phyloP scores from a whole-genome alignment of 2,797 vertebrate genomes.

The Denticeps clupeoides region DNA sequence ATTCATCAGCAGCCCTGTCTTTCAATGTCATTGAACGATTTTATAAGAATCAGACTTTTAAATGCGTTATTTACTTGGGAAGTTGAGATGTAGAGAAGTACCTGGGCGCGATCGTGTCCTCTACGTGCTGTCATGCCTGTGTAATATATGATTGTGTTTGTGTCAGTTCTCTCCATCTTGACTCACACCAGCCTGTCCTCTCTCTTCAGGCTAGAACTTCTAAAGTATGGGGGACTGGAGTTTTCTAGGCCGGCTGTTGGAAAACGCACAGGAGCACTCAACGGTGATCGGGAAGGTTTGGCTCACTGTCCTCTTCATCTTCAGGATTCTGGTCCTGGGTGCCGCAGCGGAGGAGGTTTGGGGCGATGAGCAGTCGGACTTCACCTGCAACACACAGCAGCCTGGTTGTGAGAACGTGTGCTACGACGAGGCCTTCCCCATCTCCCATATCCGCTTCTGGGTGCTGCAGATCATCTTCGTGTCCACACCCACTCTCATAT shows the following conservation, averaged over 20 bases:
- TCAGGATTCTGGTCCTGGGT: slow-evolving; percentile 93
- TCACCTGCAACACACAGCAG: slow-evolving; percentile 95
- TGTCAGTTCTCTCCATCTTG: not conserved
- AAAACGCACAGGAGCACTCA: slow-evolving; percentile 93
- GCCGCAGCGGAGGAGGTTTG: slow-evolving; percentile 90
- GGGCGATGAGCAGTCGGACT: slow-evolving; percentile 96
- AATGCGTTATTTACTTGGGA: too few relatives aligned
- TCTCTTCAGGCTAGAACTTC: slow-evolving; percentile 63
- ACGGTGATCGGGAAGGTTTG: slow-evolving; percentile 97
- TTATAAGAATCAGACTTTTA: too few relatives aligned
- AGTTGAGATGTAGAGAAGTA: too few relatives aligned
- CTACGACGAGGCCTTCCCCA: slow-evolving; percentile 94
- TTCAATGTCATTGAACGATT: too few relatives aligned
- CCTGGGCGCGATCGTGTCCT: not conserved
- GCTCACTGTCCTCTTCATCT: slow-evolving; percentile 98
- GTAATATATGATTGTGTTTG: too few relatives aligned
- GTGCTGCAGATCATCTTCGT: slow-evolving; percentile 97
- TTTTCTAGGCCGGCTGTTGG: slow-evolving; percentile 85
- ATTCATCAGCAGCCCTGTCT: too few relatives aligned
- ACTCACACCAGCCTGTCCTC: slow-evolving; percentile 22
- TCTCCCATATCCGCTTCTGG: slow-evolving; percentile 97
- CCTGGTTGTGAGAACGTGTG: slow-evolving; percentile 95
- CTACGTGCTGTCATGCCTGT: not conserved
- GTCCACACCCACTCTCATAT: slow-evolving; percentile 89
- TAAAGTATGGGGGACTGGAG: slow-evolving; percentile 97